A percentile compares a stretch with the other conserved stretches of the same genome.
Conservation (phyloP, 2,797 vertebrate genomes). For the Danio aesculapii region DNA sequence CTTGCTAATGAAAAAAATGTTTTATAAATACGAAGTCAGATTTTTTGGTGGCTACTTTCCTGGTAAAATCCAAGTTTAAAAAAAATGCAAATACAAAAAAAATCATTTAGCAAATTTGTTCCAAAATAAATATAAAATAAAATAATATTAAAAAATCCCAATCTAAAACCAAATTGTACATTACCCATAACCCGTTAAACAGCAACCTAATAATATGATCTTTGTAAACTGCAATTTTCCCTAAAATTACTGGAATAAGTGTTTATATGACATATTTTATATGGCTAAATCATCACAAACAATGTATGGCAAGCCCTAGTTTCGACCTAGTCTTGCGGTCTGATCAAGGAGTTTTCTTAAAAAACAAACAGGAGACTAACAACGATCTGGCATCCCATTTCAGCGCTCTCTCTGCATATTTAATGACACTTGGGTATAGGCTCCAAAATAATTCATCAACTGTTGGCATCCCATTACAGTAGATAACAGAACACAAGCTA, state of each 20-base stretch:
- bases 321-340: slow-evolving; percentile 7
- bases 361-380: slow-evolving; percentile 21
- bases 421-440: slow-evolving; percentile 52
- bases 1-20: no score
- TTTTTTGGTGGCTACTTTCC: neutral
- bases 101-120: no score
- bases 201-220: neutral
- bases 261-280: neutral
- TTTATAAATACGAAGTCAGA: no score
- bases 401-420: slow-evolving; percentile 60
- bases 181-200: neutral
- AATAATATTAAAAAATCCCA: no score
- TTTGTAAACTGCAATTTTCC: neutral
- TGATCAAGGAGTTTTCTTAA: neutral
- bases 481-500: slow-evolving; percentile 39
- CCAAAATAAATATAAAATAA: no score
- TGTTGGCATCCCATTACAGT: slow-evolving; percentile 57
- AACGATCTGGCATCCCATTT: slow-evolving; percentile 54
- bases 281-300: neutral
- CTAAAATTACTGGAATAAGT: neutral
- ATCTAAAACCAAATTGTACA: neutral
- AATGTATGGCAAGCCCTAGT: no score
- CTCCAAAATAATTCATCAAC: slow-evolving; percentile 62
- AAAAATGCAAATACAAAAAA: neutral
- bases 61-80: neutral